Percentiles rank a stretch among this genome's conserved stretches.
Evolutionary conservation across 1,140 invertebrate species (phyloP).

Genomic region (Monochamus saltuarius): DNA sequence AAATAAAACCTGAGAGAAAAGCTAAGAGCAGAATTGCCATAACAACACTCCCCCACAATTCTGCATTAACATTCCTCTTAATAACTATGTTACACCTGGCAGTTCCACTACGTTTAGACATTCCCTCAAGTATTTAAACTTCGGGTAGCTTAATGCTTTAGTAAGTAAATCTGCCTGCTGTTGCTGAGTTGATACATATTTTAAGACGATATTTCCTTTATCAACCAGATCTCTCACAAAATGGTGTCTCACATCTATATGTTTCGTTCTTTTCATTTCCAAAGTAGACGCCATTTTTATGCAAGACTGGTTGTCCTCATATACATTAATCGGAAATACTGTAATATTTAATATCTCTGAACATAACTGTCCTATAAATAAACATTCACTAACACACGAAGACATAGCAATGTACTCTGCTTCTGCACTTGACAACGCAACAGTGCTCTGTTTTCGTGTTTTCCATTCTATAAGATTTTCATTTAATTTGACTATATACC

Average conservation of each 20-base stretch:
- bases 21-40: too few species aligned
- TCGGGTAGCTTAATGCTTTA: conserved; percentile 15
- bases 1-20: too few species aligned
- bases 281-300: conserved; percentile 21
- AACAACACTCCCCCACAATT: conserved; percentile 3
- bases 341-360: conserved; percentile 10
- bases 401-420: conserved; percentile 24
- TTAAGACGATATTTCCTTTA: conserved; percentile 26
- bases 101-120: conserved; percentile 16
- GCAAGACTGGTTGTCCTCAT: conserved; percentile 28
- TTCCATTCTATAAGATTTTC: conserved; percentile 24
- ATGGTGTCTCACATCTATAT: conserved; percentile 44
- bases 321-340: conserved; percentile 16
- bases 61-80: background rate
- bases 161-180: conserved; percentile 39
- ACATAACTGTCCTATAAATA: conserved; percentile 24
- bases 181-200: conserved; percentile 24
- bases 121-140: conserved; percentile 24
- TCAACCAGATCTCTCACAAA: conserved; percentile 33
- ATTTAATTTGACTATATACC: conserved; percentile 19
- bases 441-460: conserved; percentile 13
- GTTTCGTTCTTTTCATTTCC: conserved; percentile 37
- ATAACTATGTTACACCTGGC: background rate
- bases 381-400: conserved; percentile 20
- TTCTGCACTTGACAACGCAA: conserved; percentile 22